Evolutionary conservation across 2,113 vertebrate species (phyloP), one percentile per base, ranked within the genome.

Genomic region (Crotalus viridis): DNA sequence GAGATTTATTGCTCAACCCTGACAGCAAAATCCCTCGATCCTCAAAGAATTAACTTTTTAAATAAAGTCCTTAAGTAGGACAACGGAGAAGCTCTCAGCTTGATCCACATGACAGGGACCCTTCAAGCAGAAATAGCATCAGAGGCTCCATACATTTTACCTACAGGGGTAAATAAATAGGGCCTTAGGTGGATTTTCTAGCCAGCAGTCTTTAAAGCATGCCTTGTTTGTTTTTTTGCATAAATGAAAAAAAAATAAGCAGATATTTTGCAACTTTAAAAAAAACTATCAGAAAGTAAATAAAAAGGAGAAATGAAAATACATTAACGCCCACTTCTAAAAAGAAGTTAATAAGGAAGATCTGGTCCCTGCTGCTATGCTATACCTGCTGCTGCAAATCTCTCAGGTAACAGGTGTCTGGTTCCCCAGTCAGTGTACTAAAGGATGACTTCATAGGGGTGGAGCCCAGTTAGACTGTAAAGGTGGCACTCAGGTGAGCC

Each of bases 391-490:
- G 95, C 89, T 55, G 93, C 94, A 95, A 90, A 94, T 96, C 96
- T 98, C 97, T 98, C 97, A 97, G 97, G 97, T 98, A 97, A 97
- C 97, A 97, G 97, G 96, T 98, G 97, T 96, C 96, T 96, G 95
- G 94, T 96, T 95, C 96, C 95, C 95, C 90, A 91, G 93, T 88
- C 90, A 93, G 95, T 91, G 94, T 96, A 93, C 93, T 95, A 93
- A 94, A 96, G 91, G 91, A 96, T 97, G 96, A 97, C 96, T 97
- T 97, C 94, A 96, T 97, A 95, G 97, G 98, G 99, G 98, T 96
- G 98, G 97, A 96, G 98, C 96, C 93, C 97, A 33, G 94, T 90
- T 95, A 98, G 96, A 97, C 97, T 92, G 94, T 85, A 96, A 96
- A 97, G 97, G 98, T 97, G 97, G 96, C 97, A 97, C 97, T 91